Evolutionary conservation across 2,888 invertebrate species (phyloP), one percentile per base, ranked within the genome.

Genomic region (Macaria notata): DNA sequence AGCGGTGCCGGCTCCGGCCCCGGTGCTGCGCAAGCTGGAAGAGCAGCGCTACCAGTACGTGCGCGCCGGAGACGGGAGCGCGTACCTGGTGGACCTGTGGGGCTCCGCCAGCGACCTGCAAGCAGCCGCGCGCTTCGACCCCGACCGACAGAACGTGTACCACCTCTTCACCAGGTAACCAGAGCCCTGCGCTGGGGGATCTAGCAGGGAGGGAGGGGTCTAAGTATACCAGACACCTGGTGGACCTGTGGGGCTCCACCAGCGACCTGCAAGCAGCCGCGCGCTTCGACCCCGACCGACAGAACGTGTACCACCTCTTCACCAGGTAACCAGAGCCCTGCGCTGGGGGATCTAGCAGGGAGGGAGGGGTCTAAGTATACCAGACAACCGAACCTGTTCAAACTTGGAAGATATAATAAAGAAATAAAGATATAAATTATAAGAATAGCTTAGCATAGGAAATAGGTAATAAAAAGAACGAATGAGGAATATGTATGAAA

Each of bases 141-240:
- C 79, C 0, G 79, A 76, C 31, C 50, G 58, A 0, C 66, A 77
- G 46, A 79, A 76, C 38, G 67, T 70, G 0, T 78, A 76, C 59
- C 79, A 79, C 66, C 65, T 80, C 0, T 80, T 73, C 43, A 80
- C 78, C 36, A 79, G 79, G 80, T 78, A 61, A 29, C 41, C 4
- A 41, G 8, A 41, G 7, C 33, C 33, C 33, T 7, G 33, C 5
- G 33, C 33, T 36, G 33, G 33, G 7, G 33, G 33, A 6, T 7
- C 7, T 36, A 36, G 5, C 33, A 36, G 33, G 7, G 33, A 4
- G 33, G 33, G 5, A 36, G 33, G 33, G 33, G 33, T 41, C 41
- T 41, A 38, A 38, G 38, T 38, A 38, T 38, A 38, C 38, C 8
- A 38, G 38, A 7, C 5, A 38, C 8, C 8, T 8, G 5, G 38